Evolutionary conservation across 2,113 vertebrate genomes (phyloP), one percentile per base, ranked within the genome.

Genomic region (Proteles cristata): DNA sequence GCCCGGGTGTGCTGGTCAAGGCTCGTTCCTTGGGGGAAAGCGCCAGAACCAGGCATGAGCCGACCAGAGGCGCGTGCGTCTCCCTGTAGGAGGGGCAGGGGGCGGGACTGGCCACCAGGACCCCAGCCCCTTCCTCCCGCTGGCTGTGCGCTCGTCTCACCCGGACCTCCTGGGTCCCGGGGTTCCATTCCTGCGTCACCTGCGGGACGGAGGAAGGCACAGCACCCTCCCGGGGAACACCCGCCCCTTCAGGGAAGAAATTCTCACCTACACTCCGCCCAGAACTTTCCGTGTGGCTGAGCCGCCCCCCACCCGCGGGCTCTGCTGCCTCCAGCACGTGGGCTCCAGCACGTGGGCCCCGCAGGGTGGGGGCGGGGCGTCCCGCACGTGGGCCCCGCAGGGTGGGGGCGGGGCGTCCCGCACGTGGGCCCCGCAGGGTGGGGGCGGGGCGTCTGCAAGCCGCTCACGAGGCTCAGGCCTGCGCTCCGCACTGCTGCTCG

Each of bases 121-220:
- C 23, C 19, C 25, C 53, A 17, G 28, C 25, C 43, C 31, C 31
- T 45, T 43, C 19, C 31, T 31, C 7, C 53, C 7, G 21, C 73
- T 26, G 3, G 68, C 2, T 26, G 48, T 28, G 11, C 33, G 31
- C 6, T 17, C 33, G 14, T 8, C 0, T 61, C 53, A 1, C 53
- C 53, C 53, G 43, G 79, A 9, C n/a, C 33, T 26, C 31, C 68
- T 2, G 8, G 5, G 28, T 15, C 61, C 35, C n/a, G 39, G 35
- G 26, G 33, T 15, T 10, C 5, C 3, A 2, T 17, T 15, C 2
- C 4, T 1, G 33, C 63, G 0, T 53, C 26, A 53, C 55, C 25
- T 2, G 33, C n/a, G 25, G 43, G 35, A 11, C 17, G 33, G 65
- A 31, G 48, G 15, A 26, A 31, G 33, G 25, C 50, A 28, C 48